These are phyloP conservation scores for Lycia hirtaria DNA, from an alignment of 2,888 invertebrate genomes.

Conservation along the genomic window DNA sequence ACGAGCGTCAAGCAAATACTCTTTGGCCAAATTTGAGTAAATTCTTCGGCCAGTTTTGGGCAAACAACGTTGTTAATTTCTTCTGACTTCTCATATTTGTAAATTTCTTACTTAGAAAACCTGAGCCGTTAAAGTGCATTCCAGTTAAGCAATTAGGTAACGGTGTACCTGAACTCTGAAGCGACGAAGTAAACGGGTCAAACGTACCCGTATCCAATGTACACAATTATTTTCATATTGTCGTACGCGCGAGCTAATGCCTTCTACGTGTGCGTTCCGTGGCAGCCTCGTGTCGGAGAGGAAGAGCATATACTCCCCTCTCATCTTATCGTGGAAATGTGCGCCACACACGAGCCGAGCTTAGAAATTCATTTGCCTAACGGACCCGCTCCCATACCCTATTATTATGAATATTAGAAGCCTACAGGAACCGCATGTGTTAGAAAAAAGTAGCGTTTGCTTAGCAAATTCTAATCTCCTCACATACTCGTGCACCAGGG, in stretches of 20 bases:
- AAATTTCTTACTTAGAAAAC: background rate
- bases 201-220: conserved; percentile 37
- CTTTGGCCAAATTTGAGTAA: conserved; percentile 33
- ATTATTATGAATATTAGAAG: conserved; percentile 40
- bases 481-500: conserved; percentile 83
- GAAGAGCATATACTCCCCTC: conserved; percentile 42
- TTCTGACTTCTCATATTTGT: background rate
- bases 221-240: conserved; percentile 44
- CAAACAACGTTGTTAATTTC: conserved; percentile 8
- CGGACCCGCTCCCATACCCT: conserved; percentile 32
- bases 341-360: conserved; percentile 45
- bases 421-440: conserved; percentile 52
- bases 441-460: conserved; percentile 82
- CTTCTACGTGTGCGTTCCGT: conserved; percentile 49
- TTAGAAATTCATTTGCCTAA: conserved; percentile 54
- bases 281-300: conserved; percentile 46
- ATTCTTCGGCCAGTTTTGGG: conserved; percentile 7
- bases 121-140: conserved; percentile 5
- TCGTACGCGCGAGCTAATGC: conserved; percentile 35
- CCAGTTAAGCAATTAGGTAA: conserved; percentile 17
- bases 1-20: conserved; percentile 30
- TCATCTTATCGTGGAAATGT: conserved; percentile 54
- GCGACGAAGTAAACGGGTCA: conserved; percentile 26
- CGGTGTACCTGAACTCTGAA: conserved; percentile 20
- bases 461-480: conserved; percentile 85